A percentile compares a stretch with the other conserved stretches of the same genome.
Evolutionary conservation across 2,888 invertebrate genomes (phyloP).

Genomic region (Acholoe squamosa): DNA sequence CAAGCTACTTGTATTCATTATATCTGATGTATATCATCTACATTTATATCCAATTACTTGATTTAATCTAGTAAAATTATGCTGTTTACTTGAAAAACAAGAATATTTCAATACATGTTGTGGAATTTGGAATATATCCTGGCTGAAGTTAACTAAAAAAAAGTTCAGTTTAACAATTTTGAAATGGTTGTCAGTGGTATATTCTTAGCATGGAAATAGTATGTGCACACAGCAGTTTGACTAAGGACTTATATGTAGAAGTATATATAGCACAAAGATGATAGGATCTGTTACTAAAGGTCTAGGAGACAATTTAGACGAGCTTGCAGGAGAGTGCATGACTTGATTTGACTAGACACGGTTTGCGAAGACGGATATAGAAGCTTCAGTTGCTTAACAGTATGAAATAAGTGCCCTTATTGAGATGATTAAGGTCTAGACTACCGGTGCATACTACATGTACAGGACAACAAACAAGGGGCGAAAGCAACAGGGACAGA

Average conservation of each 20-base stretch:
- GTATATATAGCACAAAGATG: conserved; percentile 47
- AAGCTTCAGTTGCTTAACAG: conserved; percentile 58
- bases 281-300: conserved; percentile 1
- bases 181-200: not conserved
- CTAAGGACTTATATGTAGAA: conserved; percentile 29
- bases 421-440: conserved; percentile 52
- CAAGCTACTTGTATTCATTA: conserved; percentile 32
- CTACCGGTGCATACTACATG: conserved; percentile 35
- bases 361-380: conserved; percentile 51
- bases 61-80: not conserved
- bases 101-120: not conserved
- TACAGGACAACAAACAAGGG: conserved; percentile 35
- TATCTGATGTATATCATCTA: not conserved
- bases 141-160: not conserved
- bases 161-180: not conserved
- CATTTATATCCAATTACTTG: not conserved
- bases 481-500: conserved; percentile 39
- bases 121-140: not conserved
- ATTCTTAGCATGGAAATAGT: conserved; percentile 27
- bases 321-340: conserved; percentile 57
- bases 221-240: conserved; percentile 43
- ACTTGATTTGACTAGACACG: conserved; percentile 54
- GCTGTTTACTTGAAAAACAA: not conserved
- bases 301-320: conserved; percentile 51
- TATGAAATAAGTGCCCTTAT: conserved; percentile 62